Conservation (phyloP, 2,888 invertebrate species). For the Tachystola acroxantha region DNA sequence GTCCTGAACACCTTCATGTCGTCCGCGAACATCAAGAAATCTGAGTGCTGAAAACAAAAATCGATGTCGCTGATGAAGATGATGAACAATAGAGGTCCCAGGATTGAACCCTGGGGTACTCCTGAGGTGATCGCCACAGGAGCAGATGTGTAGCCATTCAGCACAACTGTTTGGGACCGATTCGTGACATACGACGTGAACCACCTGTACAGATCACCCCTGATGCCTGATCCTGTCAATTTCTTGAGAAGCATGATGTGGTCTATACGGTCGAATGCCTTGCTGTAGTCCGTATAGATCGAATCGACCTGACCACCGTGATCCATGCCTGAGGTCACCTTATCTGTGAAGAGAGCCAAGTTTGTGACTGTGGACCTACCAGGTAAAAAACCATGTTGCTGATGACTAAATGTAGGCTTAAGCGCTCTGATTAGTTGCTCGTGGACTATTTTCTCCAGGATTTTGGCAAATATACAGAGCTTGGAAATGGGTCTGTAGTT, state of each 20-base stretch:
- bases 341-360: too few species aligned
- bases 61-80: not conserved
- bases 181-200: constrained; percentile 1
- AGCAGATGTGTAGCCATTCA: not conserved
- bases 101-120: constrained; percentile 4
- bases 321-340: too few species aligned
- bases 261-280: too few species aligned
- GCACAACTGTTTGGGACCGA: not conserved
- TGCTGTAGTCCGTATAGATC: constrained; percentile 1
- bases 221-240: not conserved
- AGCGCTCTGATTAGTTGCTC: too few species aligned
- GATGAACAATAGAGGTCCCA: constrained; percentile 1
- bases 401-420: too few species aligned
- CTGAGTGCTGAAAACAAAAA: not conserved
- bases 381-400: not conserved
- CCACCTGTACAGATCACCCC: not conserved
- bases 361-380: too few species aligned
- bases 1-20: constrained; percentile 1
- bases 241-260: not conserved
- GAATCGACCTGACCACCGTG: not conserved
- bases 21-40: constrained; percentile 1
- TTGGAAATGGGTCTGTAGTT: too few species aligned
- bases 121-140: not conserved
- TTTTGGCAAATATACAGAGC: too few species aligned
- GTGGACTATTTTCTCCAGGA: too few species aligned